Evolutionary conservation across 1,140 invertebrate species (phyloP), one percentile per base, ranked within the genome.

Genomic region (Bombus turneri): DNA sequence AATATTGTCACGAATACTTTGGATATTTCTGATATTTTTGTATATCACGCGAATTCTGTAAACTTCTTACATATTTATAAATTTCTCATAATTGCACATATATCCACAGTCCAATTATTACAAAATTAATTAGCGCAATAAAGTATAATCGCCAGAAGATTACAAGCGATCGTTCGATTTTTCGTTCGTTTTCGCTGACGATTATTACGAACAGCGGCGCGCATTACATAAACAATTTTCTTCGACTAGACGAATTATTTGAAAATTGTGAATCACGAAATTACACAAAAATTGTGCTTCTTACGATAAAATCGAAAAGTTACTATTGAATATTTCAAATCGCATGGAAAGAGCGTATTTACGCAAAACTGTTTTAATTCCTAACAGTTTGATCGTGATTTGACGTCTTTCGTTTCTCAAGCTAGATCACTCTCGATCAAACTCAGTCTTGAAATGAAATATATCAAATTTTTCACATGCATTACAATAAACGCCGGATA

Each of bases 191-290:
- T 18, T 15, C 71, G 13, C n/a, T 31, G 15, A 73, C 72, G 28
- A 47, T 31, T 37, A 13, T 43, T 25, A 13, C 15, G 75, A 62
- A 37, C 28, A 28, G 31, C 31, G 34, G 25, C 12, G 31, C 22
- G 18, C n/a, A 57, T 25, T 53, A n/a, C 8, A 3, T 8, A 53
- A 62, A 73, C 18, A 37, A 22, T 71, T 81, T 22, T n/a, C 59
- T 72, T 31, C 47, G 79, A 81, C 78, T 81, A 72, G 68, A 81
- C 28, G 18, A 77, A 64, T 62, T 59, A n/a, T 22, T 18, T 28
- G 37, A 76, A 76, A 39, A 39, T 15, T 15, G 4, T 22, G 22
- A 69, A 80, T 34, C 8, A 39, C 28, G 34, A 39, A 25, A 25
- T 12, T 37, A 53, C 31, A 34, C 37, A 31, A 64, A 64, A 66